Evolutionary conservation across 2,888 invertebrate genomes (phyloP).

Genomic region (Endotricha flammealis): DNA sequence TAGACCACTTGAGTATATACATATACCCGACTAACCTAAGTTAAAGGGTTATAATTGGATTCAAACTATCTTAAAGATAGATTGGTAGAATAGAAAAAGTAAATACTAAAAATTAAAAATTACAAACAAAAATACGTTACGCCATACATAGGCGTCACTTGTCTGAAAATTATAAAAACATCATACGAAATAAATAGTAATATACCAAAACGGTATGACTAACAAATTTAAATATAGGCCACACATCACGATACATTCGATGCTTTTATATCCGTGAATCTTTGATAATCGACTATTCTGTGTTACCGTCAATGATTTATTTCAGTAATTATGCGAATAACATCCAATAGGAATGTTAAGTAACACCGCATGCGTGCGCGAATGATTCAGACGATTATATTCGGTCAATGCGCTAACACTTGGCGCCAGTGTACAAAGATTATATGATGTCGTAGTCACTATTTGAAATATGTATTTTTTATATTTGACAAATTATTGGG

Average conservation of each 20-base stretch:
- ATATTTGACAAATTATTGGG: too few species aligned
- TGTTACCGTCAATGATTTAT: slow-evolving; percentile 47
- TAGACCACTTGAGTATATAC: too few species aligned
- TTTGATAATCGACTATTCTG: slow-evolving; percentile 29
- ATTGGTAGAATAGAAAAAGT: too few species aligned
- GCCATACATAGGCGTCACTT: too few species aligned
- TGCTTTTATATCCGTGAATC: slow-evolving; percentile 22
- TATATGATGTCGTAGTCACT: slow-evolving; percentile 12
- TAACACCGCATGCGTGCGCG: slow-evolving; percentile 51
- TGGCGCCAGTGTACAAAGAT: slow-evolving; percentile 40
- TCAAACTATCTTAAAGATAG: too few species aligned
- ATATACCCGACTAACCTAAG: too few species aligned
- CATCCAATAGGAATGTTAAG: slow-evolving; percentile 70
- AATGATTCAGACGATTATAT: slow-evolving; percentile 58
- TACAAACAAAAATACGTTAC: too few species aligned
- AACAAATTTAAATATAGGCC: slow-evolving; percentile 3
- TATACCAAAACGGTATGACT: not conserved
- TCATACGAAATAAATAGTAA: not conserved
- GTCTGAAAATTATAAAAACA: not conserved
- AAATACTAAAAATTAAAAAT: too few species aligned
- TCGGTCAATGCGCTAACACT: slow-evolving; percentile 67
- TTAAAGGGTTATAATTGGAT: too few species aligned
- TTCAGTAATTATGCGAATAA: slow-evolving; percentile 64
- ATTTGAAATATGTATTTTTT: slow-evolving; percentile 10
- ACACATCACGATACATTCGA: not conserved